These are phyloP conservation scores for Rhinichthys klamathensis DNA, from an alignment of 2,113 vertebrate genomes.

Conservation along the genomic window DNA sequence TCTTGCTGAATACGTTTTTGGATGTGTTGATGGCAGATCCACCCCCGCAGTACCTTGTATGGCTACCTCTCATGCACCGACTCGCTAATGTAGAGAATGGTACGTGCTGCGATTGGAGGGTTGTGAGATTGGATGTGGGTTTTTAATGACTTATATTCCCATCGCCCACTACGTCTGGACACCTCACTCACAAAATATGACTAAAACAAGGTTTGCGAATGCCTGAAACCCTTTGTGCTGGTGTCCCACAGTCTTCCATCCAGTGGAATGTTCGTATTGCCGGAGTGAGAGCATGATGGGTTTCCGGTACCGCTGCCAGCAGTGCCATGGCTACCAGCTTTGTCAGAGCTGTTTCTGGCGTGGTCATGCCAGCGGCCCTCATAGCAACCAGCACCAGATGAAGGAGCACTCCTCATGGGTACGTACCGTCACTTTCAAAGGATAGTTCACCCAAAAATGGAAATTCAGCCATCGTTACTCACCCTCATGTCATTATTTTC, in stretches of 20 bases:
- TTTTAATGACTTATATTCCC: conserved; percentile 6
- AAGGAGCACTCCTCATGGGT: conserved; percentile 99
- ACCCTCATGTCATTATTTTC: not conserved
- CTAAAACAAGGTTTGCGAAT: not conserved
- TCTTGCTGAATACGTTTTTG: conserved; percentile 92
- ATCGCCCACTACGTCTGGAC: not conserved
- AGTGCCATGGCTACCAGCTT: conserved; percentile 98
- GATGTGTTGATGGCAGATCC: conserved; percentile 96
- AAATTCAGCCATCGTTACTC: not conserved
- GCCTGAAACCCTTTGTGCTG: not conserved
- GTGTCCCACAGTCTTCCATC: conserved; percentile 88
- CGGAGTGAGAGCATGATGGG: conserved; percentile 98
- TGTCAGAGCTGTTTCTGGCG: conserved; percentile 98
- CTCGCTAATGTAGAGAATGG: conserved; percentile 98
- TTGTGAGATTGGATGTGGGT: not conserved
- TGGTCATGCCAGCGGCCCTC: conserved; percentile 90
- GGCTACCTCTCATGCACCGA: conserved; percentile 97
- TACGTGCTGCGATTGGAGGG: conserved; percentile 59
- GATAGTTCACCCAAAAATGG: not conserved
- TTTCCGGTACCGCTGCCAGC: conserved; percentile 97
- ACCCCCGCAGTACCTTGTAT: conserved; percentile 98
- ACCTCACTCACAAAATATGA: not conserved
- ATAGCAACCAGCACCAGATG: conserved; percentile 99
- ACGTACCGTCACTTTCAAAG: conserved; percentile 48
- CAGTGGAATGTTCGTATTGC: conserved; percentile 96